Evolutionary conservation across 1,140 invertebrate genomes (phyloP).

Genomic region (Ostrea edulis): DNA sequence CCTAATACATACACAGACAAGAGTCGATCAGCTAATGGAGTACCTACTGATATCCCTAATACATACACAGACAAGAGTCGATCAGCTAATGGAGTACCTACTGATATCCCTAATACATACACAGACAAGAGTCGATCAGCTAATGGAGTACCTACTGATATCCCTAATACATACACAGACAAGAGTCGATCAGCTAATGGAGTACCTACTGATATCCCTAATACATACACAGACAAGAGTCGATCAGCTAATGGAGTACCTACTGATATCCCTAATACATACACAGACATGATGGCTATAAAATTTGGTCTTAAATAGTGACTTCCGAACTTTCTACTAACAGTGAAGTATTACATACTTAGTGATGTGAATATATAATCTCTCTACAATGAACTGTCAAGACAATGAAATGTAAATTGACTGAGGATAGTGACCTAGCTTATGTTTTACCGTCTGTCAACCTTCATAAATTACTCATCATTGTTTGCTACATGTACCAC

Average conservation of each 20-base stretch:
- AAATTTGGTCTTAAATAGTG: background rate
- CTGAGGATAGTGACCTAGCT: background rate
- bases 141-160: too few species aligned
- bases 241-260: too few species aligned
- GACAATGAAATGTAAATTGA: slow-evolving; percentile 35
- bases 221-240: background rate
- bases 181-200: background rate
- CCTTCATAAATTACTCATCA: background rate
- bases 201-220: too few species aligned
- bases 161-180: background rate
- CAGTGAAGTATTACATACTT: background rate
- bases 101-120: background rate
- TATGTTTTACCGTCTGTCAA: background rate
- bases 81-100: too few species aligned
- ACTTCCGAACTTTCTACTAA: background rate
- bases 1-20: background rate
- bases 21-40: too few species aligned
- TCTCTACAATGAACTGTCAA: background rate
- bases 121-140: background rate
- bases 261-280: background rate
- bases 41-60: too few species aligned
- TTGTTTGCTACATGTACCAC: background rate
- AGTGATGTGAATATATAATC: background rate
- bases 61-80: background rate
- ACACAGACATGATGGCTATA: background rate